These are phyloP conservation scores for Euplexia lucipara DNA, from an alignment of 2,888 invertebrate genomes.

Conservation along the genomic window DNA sequence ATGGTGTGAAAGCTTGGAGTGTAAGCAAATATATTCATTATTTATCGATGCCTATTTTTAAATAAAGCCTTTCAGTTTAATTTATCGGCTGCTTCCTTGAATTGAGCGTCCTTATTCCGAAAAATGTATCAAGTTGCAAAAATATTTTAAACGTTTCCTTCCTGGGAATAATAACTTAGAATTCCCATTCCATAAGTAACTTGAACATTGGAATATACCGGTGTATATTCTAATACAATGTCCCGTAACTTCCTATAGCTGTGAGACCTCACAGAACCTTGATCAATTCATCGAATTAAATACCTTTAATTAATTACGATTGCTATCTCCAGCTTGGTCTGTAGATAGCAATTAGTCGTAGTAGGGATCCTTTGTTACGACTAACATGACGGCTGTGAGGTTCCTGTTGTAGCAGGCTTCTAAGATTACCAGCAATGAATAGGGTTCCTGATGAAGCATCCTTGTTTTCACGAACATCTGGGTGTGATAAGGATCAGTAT, in stretches of 20 bases:
- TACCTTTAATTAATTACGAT: conserved; percentile 87
- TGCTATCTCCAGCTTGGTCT: conserved; percentile 77
- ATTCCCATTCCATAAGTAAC: conserved; percentile 39
- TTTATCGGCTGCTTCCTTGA: conserved; percentile 36
- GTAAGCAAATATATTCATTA: conserved; percentile 53
- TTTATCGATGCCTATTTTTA: conserved; percentile 53
- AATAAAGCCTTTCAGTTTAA: conserved; percentile 41
- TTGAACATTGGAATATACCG: conserved; percentile 34
- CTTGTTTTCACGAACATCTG: conserved; percentile 43
- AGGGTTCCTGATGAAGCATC: conserved; percentile 36
- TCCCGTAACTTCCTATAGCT: conserved; percentile 59
- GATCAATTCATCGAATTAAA: conserved; percentile 83
- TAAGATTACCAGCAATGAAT: conserved; percentile 61
- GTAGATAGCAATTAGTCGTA: conserved; percentile 81
- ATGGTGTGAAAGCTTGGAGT: conserved; percentile 37
- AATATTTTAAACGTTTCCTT: conserved; percentile 38
- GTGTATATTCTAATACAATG: conserved; percentile 51
- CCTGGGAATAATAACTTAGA: conserved; percentile 52
- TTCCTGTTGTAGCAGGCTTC: conserved; percentile 66
- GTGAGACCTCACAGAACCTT: conserved; percentile 79
- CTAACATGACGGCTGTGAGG: conserved; percentile 67
- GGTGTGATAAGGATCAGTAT: conserved; percentile 43
- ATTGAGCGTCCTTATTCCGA: conserved; percentile 8
- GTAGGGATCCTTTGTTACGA: conserved; percentile 72
- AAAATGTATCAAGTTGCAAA: conserved; percentile 21